Evolutionary conservation across 2,888 invertebrate genomes (phyloP).

Genomic region (Formica aserva): DNA sequence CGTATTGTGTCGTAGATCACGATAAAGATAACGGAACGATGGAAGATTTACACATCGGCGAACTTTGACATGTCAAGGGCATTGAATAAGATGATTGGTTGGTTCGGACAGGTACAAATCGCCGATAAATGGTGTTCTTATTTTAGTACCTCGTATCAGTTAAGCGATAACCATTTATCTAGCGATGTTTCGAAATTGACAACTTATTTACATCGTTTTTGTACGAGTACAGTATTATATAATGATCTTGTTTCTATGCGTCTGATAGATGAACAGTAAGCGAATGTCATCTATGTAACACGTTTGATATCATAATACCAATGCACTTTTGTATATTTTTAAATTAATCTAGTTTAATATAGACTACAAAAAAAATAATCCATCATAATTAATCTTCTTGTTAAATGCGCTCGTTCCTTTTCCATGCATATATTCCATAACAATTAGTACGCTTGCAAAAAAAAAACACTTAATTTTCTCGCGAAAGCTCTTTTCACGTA

Average conservation of each 20-base stretch:
- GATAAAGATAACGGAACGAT: constrained; percentile 13
- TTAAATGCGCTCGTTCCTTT: neutral
- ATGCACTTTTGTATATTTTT: neutral
- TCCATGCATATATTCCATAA: neutral
- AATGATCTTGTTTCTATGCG: neutral
- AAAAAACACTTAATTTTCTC: neutral
- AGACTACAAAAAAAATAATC: neutral
- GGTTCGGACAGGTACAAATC: constrained; percentile 53
- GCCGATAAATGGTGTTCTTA: constrained; percentile 43
- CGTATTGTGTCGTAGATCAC: constrained; percentile 23
- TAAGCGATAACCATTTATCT: constrained; percentile 40
- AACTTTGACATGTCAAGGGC: constrained; percentile 63
- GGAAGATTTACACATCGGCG: neutral
- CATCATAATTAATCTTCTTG: neutral
- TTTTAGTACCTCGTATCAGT: constrained; percentile 15
- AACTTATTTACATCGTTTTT: neutral
- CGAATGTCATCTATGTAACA: neutral
- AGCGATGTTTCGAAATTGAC: constrained; percentile 17
- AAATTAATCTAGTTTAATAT: constrained; percentile 1
- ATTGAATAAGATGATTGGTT: constrained; percentile 49
- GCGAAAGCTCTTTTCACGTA: neutral
- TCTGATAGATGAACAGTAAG: neutral
- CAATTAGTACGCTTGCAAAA: neutral
- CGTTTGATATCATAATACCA: neutral
- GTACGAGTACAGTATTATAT: neutral